These are phyloP conservation scores for Tyria jacobaeae DNA, from an alignment of 2,888 invertebrate species.

Conservation along the genomic window DNA sequence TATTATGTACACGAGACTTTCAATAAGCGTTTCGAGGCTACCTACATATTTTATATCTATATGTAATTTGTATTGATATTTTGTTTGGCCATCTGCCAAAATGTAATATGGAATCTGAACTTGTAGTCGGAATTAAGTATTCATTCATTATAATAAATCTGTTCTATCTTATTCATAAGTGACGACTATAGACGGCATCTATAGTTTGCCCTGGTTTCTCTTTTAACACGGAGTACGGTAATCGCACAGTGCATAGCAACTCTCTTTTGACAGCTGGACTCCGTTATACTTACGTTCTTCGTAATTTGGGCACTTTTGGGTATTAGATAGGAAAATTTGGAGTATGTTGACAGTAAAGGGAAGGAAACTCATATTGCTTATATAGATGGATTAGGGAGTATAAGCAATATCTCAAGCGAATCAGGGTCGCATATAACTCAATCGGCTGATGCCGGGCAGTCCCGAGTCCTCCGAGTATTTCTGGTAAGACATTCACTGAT, in stretches of 20 bases:
- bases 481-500: too few species aligned
- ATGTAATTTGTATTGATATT: slow-evolving; percentile 73
- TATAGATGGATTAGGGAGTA: too few species aligned
- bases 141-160: slow-evolving; percentile 77
- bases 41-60: slow-evolving; percentile 55
- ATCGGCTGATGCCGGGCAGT: too few species aligned
- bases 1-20: slow-evolving; percentile 36
- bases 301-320: too few species aligned
- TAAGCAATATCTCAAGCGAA: too few species aligned
- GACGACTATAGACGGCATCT: slow-evolving; percentile 43
- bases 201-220: slow-evolving; percentile 57
- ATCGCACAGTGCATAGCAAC: slow-evolving; percentile 26
- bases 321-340: too few species aligned
- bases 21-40: slow-evolving; percentile 44
- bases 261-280: slow-evolving; percentile 26
- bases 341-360: too few species aligned
- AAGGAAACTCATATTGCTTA: too few species aligned
- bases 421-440: too few species aligned
- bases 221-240: slow-evolving; percentile 48
- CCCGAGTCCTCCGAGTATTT: too few species aligned
- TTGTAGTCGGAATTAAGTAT: slow-evolving; percentile 74
- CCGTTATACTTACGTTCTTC: slow-evolving; percentile 26
- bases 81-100: slow-evolving; percentile 71
- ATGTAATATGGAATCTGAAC: slow-evolving; percentile 69
- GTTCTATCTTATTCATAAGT: slow-evolving; percentile 73